phyloP scores from a whole-genome alignment of 2,797 vertebrate genomes.

The Eulemur coronatus region DNA sequence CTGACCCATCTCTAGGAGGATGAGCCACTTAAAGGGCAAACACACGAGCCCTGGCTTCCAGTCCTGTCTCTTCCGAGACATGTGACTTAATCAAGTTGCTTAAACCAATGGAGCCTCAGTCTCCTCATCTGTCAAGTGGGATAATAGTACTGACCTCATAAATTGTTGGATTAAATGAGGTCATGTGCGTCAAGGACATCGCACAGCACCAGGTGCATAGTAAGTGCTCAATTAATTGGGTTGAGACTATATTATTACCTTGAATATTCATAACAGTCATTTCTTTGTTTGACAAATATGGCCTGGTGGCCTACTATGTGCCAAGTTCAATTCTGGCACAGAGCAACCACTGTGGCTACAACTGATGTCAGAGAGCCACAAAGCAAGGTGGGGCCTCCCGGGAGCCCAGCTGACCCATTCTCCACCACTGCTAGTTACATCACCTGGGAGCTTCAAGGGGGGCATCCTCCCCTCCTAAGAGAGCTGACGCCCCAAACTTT shows the following conservation, averaged over 20 bases:
- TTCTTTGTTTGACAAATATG: background rate
- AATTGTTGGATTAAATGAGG: background rate
- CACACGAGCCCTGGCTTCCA: background rate
- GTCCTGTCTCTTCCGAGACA: background rate
- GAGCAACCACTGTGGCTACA: background rate
- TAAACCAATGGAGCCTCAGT: background rate
- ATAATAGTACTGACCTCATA: background rate
- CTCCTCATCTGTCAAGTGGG: background rate
- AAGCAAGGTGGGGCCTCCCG: background rate
- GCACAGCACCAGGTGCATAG: accelerated
- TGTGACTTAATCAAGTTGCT: background rate
- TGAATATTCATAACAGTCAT: background rate
- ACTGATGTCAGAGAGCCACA: background rate
- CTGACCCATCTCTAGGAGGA: background rate
- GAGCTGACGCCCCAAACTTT: background rate
- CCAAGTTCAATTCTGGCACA: background rate
- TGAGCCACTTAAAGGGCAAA: background rate
- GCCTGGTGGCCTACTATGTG: background rate
- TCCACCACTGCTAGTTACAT: background rate
- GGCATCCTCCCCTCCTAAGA: accelerated
- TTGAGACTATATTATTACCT: background rate
- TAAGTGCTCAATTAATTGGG: background rate
- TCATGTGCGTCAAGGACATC: background rate
- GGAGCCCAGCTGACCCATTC: background rate
- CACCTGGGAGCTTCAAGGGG: background rate